A percentile compares a stretch with the other conserved stretches of the same genome.
Conservation (phyloP, 1,140 invertebrate genomes). For the Eurosta solidaginis region DNA sequence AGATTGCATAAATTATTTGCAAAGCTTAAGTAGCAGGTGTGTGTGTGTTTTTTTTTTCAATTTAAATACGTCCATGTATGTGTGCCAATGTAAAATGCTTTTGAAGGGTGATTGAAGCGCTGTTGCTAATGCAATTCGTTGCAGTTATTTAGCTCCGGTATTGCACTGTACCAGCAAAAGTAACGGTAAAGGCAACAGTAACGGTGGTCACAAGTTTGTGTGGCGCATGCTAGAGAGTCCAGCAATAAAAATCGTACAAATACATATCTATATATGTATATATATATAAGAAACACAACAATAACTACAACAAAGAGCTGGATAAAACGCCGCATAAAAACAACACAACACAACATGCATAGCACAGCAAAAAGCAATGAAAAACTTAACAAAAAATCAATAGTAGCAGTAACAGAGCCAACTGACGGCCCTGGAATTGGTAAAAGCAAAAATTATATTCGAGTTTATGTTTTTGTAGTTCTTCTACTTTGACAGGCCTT, state of each 20-base stretch:
- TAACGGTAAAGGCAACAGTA: not conserved
- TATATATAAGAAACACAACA: too few relatives aligned
- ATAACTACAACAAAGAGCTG: too few relatives aligned
- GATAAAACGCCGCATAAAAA: constrained; percentile 8
- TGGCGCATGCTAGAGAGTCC: not conserved
- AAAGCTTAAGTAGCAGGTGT: not conserved
- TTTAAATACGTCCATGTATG: too few relatives aligned
- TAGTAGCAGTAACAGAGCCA: constrained; percentile 1
- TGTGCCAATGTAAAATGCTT: not conserved
- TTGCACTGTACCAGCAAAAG: not conserved
- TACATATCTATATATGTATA: too few relatives aligned
- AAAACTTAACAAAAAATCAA: constrained; percentile 7
- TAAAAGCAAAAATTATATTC: not conserved
- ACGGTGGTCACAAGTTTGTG: not conserved
- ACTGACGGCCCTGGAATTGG: constrained; percentile 3
- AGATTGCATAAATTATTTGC: constrained; percentile 10
- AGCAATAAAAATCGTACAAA: not conserved
- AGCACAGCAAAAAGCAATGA: not conserved
- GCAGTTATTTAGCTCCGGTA: constrained; percentile 22
- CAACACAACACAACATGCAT: not conserved
- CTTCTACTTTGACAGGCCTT: not conserved
- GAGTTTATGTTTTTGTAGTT: not conserved
- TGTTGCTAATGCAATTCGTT: not conserved
- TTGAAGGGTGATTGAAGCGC: not conserved
- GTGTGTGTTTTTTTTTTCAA: too few relatives aligned